These are phyloP conservation scores for Polymixis flavicincta DNA, from an alignment of 2,888 invertebrate species.

Conservation along the genomic window DNA sequence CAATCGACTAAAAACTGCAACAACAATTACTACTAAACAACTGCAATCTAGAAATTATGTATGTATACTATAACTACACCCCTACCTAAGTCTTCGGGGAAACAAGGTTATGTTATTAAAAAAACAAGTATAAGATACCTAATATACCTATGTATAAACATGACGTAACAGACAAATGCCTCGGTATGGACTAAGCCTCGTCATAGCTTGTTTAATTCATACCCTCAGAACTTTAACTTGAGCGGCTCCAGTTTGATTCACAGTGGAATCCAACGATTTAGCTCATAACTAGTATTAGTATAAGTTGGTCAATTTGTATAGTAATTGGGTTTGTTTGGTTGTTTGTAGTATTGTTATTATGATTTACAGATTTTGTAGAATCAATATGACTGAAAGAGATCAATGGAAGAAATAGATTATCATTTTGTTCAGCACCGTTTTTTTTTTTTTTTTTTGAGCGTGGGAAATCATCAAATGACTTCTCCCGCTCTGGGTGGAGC, in stretches of 20 bases:
- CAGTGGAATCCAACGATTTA: conserved; percentile 44
- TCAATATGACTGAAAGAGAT: neutral
- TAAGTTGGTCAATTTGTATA: conserved; percentile 14
- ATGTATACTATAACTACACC: no score
- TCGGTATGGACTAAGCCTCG: neutral
- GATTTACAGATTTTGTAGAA: neutral
- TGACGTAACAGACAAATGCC: no score
- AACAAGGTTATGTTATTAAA: no score
- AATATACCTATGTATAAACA: no score
- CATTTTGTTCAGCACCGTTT: neutral
- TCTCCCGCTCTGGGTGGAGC: no score
- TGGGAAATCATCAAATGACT: no score
- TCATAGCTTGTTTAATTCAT: conserved; percentile 23
- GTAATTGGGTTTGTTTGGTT: conserved; percentile 25
- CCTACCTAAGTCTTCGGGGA: no score
- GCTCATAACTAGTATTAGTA: conserved; percentile 31
- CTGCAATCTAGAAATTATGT: neutral
- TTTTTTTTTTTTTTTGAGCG: no score
- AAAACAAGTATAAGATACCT: neutral
- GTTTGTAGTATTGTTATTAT: neutral
- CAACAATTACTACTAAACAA: neutral
- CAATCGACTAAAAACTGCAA: no score
- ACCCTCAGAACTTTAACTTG: conserved; percentile 3
- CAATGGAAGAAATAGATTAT: neutral
- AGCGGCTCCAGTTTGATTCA: conserved; percentile 39